phyloP scores from a whole-genome alignment of 2,797 vertebrate species.

The Chiropotes sagulatus region DNA sequence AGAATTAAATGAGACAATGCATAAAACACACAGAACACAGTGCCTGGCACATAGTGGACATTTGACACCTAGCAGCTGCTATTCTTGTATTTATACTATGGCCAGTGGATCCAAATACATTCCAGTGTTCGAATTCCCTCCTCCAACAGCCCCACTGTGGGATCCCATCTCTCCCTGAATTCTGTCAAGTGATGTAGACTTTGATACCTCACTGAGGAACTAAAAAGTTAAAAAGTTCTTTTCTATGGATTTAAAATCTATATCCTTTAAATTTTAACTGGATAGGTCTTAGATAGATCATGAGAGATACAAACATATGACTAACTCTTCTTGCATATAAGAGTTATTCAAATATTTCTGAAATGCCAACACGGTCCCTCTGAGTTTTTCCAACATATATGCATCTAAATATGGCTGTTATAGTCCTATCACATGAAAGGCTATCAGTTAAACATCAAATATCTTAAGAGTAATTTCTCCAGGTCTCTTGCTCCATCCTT shows the following conservation, averaged over 20 bases:
- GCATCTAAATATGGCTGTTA: background rate
- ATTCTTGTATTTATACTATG: background rate
- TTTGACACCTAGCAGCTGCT: background rate
- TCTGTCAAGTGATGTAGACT: background rate
- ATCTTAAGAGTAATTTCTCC: background rate
- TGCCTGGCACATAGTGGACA: background rate
- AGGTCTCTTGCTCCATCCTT: background rate
- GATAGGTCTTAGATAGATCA: background rate
- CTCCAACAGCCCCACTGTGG: background rate
- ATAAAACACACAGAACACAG: background rate
- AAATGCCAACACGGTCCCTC: background rate
- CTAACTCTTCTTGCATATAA: background rate
- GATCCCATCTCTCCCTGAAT: background rate
- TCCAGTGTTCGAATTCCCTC: background rate
- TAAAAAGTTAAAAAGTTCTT: background rate
- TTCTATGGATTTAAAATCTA: conserved; percentile 27
- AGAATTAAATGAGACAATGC: background rate
- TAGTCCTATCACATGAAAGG: background rate
- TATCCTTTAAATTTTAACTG: conserved; percentile 30
- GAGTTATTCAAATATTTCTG: conserved; percentile 10
- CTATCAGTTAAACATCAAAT: background rate
- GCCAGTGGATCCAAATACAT: background rate
- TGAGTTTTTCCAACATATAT: background rate
- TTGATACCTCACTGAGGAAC: background rate
- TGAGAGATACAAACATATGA: background rate